Conservation (phyloP, 2,113 vertebrate species). For the Eulemur rufifrons region DNA sequence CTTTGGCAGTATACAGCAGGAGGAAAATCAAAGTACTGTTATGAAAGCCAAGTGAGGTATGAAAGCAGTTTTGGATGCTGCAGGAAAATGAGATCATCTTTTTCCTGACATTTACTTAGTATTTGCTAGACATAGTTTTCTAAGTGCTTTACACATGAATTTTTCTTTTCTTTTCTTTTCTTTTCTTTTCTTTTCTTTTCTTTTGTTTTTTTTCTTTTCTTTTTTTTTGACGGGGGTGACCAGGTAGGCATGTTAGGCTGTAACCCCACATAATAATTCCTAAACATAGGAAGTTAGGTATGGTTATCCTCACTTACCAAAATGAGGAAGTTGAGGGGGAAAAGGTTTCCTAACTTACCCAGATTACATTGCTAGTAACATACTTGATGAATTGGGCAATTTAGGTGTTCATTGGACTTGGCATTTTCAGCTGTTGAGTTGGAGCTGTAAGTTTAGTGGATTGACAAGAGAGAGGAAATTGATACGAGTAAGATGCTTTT, state of each 20-base stretch:
- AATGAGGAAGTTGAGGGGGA: not conserved
- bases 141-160: not conserved
- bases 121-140: not conserved
- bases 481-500: not conserved
- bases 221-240: not conserved
- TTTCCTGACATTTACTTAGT: not conserved
- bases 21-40: not conserved
- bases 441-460: not conserved
- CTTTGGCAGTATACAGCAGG: not conserved
- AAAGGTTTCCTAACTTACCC: not conserved
- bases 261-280: not conserved
- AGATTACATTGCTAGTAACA: not conserved
- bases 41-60: not conserved
- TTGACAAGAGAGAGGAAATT: not conserved
- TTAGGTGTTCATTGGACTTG: not conserved
- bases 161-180: not conserved
- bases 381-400: not conserved
- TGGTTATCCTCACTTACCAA: not conserved
- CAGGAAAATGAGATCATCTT: not conserved
- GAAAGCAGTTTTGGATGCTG: not conserved
- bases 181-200: not conserved
- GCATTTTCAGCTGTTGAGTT: not conserved
- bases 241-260: not conserved
- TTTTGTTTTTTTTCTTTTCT: too few relatives aligned
- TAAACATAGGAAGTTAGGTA: not conserved